Conservation (phyloP, 2,888 invertebrate species). For the Polymixis lichenea region DNA sequence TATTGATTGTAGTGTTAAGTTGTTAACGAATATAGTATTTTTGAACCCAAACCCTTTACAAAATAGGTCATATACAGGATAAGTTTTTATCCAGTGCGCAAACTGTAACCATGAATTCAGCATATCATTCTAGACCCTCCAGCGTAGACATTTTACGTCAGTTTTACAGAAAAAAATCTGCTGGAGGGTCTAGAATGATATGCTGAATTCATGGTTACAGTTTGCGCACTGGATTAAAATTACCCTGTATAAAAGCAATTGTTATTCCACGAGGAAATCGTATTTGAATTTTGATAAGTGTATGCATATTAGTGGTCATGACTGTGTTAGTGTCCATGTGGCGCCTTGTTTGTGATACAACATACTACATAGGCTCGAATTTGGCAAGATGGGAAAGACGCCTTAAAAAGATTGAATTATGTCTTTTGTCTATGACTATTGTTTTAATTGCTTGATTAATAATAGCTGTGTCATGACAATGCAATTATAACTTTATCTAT, state of each 20-base stretch:
- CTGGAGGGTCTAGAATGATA: too few species aligned
- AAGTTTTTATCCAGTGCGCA: too few species aligned
- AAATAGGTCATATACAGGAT: not conserved
- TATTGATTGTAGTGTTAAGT: not conserved
- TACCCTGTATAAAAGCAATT: too few species aligned
- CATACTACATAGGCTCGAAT: not conserved
- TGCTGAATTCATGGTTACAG: too few species aligned
- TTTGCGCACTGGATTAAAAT: too few species aligned
- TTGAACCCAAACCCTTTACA: not conserved
- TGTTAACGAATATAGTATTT: not conserved
- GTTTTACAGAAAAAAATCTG: too few species aligned
- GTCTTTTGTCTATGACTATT: not conserved
- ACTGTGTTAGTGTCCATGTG: constrained; percentile 39
- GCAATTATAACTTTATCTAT: not conserved
- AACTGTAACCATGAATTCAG: too few species aligned
- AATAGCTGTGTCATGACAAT: not conserved
- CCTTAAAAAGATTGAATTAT: constrained; percentile 17
- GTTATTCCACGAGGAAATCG: not conserved
- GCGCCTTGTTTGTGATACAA: constrained; percentile 29
- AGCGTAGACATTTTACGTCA: too few species aligned
- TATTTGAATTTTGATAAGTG: not conserved
- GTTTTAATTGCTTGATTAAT: constrained; percentile 24
- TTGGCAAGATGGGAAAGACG: constrained; percentile 15
- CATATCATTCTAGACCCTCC: too few species aligned
- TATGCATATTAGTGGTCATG: not conserved